phyloP scores from a whole-genome alignment of 2,113 vertebrate genomes.

The Anoplopoma fimbria region DNA sequence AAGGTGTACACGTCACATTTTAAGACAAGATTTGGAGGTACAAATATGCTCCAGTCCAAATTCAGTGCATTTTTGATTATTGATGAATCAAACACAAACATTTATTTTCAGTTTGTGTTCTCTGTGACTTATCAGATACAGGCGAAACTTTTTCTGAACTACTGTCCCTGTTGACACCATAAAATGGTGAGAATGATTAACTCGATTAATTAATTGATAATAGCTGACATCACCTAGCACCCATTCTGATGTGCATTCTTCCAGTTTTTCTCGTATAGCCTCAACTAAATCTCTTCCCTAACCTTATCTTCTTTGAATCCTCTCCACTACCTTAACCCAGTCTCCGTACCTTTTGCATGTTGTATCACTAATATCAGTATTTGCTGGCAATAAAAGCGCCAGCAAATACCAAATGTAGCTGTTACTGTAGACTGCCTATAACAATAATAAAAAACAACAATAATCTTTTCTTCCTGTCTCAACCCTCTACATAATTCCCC shows the following conservation, averaged over 20 bases:
- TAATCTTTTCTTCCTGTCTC: constrained; percentile 4
- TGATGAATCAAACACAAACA: background rate
- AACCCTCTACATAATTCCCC: background rate
- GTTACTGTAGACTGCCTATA: background rate
- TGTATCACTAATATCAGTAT: constrained; percentile 3
- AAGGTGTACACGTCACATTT: no score
- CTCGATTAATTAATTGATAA: constrained; percentile 33
- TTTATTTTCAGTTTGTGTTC: background rate
- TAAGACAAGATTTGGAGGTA: background rate
- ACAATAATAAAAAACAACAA: background rate
- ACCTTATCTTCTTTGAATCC: background rate
- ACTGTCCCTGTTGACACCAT: constrained; percentile 29
- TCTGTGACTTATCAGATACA: constrained; percentile 5
- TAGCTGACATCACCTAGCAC: constrained; percentile 4
- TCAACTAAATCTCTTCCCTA: background rate
- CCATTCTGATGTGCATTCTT: constrained; percentile 7
- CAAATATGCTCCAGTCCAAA: background rate
- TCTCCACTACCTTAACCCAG: background rate
- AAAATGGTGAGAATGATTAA: constrained; percentile 43
- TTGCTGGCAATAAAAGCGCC: background rate
- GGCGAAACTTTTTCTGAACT: constrained; percentile 33
- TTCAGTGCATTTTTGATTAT: background rate
- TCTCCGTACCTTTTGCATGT: background rate
- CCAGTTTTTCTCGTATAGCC: constrained; percentile 25
- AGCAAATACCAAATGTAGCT: background rate